phyloP scores from a whole-genome alignment of 1,140 invertebrate species.

The Lerema accius region DNA sequence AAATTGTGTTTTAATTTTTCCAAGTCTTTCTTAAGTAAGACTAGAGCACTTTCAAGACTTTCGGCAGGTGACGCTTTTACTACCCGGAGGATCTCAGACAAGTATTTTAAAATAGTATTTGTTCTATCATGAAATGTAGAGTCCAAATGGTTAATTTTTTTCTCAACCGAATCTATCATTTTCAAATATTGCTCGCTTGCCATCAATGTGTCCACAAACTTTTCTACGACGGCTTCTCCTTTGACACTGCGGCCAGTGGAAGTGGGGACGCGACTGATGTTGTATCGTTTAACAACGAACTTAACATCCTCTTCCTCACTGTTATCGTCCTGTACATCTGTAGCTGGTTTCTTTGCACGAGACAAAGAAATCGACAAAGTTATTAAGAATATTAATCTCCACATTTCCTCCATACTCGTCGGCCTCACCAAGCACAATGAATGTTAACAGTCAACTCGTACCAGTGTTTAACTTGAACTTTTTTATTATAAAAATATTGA shows the following conservation, averaged over 20 bases:
- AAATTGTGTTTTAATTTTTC: slow-evolving; percentile 48
- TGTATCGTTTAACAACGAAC: slow-evolving; percentile 28
- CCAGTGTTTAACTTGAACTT: slow-evolving; percentile 18
- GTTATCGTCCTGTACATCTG: slow-evolving; percentile 24
- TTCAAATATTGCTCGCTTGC: slow-evolving; percentile 66
- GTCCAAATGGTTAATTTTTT: slow-evolving; percentile 60
- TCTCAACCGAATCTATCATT: slow-evolving; percentile 61
- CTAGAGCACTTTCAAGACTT: slow-evolving; percentile 44
- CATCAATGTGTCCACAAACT: slow-evolving; percentile 67
- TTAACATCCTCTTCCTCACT: slow-evolving; percentile 15
- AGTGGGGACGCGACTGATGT: slow-evolving; percentile 31
- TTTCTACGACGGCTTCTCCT: slow-evolving; percentile 60
- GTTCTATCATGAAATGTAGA: slow-evolving; percentile 53
- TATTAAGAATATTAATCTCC: slow-evolving; percentile 25
- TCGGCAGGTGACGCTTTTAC: slow-evolving; percentile 47
- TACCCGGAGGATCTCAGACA: slow-evolving; percentile 53
- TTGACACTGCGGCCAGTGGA: slow-evolving; percentile 40
- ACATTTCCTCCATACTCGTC: slow-evolving; percentile 16
- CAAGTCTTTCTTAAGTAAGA: slow-evolving; percentile 51
- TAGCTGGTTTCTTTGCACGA: neutral
- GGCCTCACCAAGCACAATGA: slow-evolving; percentile 13
- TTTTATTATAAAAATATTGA: slow-evolving; percentile 20
- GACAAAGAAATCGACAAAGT: slow-evolving; percentile 11
- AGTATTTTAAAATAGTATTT: slow-evolving; percentile 60
- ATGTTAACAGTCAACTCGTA: neutral